These are phyloP conservation scores for Chloroceryle inda DNA, from an alignment of 2,797 vertebrate species.

Conservation along the genomic window DNA sequence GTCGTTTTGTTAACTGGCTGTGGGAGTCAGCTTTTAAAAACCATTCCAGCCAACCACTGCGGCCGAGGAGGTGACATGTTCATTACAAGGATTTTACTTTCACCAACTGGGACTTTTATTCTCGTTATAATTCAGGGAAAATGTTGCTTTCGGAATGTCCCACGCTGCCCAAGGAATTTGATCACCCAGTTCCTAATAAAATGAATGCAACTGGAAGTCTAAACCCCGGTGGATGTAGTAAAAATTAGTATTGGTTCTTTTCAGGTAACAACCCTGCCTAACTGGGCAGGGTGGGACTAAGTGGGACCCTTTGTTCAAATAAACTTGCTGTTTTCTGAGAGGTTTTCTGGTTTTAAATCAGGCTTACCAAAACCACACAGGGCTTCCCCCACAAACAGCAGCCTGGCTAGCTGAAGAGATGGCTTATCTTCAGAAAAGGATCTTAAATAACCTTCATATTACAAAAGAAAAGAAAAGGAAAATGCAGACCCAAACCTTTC, in stretches of 20 bases:
- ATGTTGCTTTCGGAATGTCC: neutral
- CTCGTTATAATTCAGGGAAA: neutral
- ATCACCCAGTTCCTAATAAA: slow-evolving; percentile 2
- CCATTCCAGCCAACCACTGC: neutral
- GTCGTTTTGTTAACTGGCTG: neutral
- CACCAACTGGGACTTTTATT: slow-evolving; percentile 18
- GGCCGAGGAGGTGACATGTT: neutral
- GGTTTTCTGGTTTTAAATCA: neutral
- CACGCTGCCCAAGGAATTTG: neutral
- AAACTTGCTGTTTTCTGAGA: neutral
- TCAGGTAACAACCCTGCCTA: neutral
- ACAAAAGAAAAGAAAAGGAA: neutral
- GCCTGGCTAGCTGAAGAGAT: neutral
- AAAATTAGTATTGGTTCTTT: neutral
- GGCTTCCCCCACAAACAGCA: neutral
- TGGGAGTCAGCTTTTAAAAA: neutral
- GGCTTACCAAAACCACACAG: neutral
- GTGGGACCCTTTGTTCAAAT: neutral
- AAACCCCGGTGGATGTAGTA: neutral
- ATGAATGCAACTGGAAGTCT: neutral
- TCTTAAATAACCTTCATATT: neutral
- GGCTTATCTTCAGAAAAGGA: neutral
- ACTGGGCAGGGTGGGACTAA: neutral
- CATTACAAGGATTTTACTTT: slow-evolving; percentile 48
- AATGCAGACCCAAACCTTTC: rapidly evolving